Conservation (phyloP, 2,888 invertebrate genomes). For the Allolobophora icterica region DNA sequence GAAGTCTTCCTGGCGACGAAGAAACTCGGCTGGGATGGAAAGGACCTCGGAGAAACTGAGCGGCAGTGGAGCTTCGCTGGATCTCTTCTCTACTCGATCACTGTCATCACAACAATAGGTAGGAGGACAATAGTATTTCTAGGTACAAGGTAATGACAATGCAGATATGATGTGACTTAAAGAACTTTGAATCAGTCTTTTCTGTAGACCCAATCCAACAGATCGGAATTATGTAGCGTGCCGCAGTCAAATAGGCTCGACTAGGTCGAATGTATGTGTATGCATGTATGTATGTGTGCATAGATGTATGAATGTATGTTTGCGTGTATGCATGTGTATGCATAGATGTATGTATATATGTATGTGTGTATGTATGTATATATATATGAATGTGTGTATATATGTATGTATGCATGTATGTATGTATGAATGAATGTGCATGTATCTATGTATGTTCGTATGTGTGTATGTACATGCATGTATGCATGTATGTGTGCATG, state of each 20-base stretch:
- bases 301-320: no score
- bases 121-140: neutral
- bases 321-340: no score
- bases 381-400: no score
- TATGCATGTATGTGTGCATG: neutral
- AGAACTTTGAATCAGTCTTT: neutral
- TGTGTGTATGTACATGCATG: neutral
- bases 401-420: no score
- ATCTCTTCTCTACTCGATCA: conserved; percentile 81
- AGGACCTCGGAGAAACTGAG: conserved; percentile 57
- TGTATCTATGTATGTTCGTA: no score
- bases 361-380: no score
- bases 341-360: no score
- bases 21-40: conserved; percentile 73
- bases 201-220: neutral
- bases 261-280: no score
- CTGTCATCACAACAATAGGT: conserved; percentile 75
- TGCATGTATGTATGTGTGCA: no score
- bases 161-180: neutral
- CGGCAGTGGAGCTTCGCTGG: conserved; percentile 85
- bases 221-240: neutral
- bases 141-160: neutral
- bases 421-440: no score
- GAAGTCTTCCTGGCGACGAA: conserved; percentile 71
- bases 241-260: no score